These are phyloP conservation scores for Brachystomella parvula DNA, from an alignment of 1,140 invertebrate species.

Conservation along the genomic window DNA sequence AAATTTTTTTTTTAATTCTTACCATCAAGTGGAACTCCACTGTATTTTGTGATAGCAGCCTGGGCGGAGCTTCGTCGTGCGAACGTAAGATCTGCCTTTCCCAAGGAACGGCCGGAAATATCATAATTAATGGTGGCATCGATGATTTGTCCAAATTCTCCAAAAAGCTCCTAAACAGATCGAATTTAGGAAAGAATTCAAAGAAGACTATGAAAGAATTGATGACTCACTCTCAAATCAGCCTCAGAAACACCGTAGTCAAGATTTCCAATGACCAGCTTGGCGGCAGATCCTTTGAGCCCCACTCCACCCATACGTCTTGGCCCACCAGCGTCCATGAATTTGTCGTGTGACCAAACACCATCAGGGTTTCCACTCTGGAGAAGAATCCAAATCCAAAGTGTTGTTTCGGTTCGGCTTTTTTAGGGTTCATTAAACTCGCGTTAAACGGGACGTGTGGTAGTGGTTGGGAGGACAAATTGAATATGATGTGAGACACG, in stretches of 20 bases:
- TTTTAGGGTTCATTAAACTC: too few species aligned
- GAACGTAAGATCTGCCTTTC: slow-evolving; percentile 94
- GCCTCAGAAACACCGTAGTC: slow-evolving; percentile 37
- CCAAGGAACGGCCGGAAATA: slow-evolving; percentile 85
- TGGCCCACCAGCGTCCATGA: slow-evolving; percentile 32
- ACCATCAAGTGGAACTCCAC: slow-evolving; percentile 93
- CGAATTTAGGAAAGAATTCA: background rate
- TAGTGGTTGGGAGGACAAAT: too few species aligned
- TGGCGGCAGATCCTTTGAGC: slow-evolving; percentile 17
- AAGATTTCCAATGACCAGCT: slow-evolving; percentile 36
- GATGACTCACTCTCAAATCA: slow-evolving; percentile 34
- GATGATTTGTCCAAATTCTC: slow-evolving; percentile 88
- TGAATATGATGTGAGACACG: too few species aligned
- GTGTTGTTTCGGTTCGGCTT: too few species aligned
- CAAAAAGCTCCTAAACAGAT: slow-evolving; percentile 73
- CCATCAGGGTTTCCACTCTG: slow-evolving; percentile 31
- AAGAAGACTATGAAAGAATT: background rate
- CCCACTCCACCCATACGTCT: background rate
- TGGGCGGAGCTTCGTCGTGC: slow-evolving; percentile 82
- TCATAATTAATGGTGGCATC: slow-evolving; percentile 96
- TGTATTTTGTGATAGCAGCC: slow-evolving; percentile 96
- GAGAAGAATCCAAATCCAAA: slow-evolving; percentile 3
- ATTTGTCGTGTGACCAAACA: slow-evolving; percentile 38
- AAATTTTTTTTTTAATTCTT: slow-evolving; percentile 40
- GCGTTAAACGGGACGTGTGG: too few species aligned